Evolutionary conservation across 2,888 invertebrate genomes (phyloP).

Genomic region (Magallana nippona): DNA sequence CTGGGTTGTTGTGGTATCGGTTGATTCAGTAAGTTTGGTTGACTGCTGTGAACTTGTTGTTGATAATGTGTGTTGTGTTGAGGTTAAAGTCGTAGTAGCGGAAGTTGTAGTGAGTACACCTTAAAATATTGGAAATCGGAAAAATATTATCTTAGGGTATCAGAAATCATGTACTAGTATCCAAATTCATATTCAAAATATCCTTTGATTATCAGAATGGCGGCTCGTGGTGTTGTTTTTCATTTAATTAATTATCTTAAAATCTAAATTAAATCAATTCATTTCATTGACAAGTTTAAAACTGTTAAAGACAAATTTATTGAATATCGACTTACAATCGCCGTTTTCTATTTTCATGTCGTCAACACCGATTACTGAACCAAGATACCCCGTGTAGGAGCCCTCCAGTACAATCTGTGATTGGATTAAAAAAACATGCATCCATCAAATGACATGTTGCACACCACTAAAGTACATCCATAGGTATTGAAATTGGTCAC

Average conservation of each 20-base stretch:
- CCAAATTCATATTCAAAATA: too few relatives aligned
- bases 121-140: not conserved
- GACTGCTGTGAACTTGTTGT: not conserved
- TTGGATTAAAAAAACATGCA: not conserved
- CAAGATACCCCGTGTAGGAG: conserved; percentile 24
- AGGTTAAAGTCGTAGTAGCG: not conserved
- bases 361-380: conserved; percentile 32
- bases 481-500: too few relatives aligned
- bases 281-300: too few relatives aligned
- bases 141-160: too few relatives aligned
- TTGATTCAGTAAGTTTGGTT: not conserved
- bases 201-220: too few relatives aligned
- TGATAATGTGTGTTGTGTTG: not conserved
- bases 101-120: not conserved
- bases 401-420: conserved; percentile 34
- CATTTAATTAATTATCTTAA: too few relatives aligned
- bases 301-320: not conserved
- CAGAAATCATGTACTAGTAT: too few relatives aligned
- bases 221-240: too few relatives aligned
- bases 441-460: not conserved
- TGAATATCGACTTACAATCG: conserved; percentile 27
- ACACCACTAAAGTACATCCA: too few relatives aligned
- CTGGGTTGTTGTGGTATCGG: not conserved
- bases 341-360: conserved; percentile 31
- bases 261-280: too few relatives aligned